A percentile compares a stretch with the other conserved stretches of the same genome.
Conservation (phyloP, 2,113 vertebrate species). For the Pseudolaguvia tuberculata region DNA sequence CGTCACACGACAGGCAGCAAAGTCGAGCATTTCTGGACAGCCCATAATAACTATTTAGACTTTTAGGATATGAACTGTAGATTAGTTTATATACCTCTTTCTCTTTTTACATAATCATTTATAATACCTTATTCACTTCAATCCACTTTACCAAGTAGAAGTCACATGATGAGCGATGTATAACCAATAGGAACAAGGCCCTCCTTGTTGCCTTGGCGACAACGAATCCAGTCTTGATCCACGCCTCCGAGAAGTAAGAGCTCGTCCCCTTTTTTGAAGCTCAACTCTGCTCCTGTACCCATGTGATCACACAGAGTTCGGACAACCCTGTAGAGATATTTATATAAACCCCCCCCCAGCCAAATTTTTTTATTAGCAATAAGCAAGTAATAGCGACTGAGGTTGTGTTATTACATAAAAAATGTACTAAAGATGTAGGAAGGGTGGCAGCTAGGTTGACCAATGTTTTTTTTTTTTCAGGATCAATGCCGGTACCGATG, state of each 20-base stretch:
- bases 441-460: too few relatives aligned
- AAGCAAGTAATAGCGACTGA: too few relatives aligned
- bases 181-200: constrained; percentile 90
- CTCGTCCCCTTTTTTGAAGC: constrained; percentile 84
- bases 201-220: constrained; percentile 76
- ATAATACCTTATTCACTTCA: constrained; percentile 9
- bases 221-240: constrained; percentile 91
- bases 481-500: too few relatives aligned
- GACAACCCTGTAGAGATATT: constrained; percentile 70
- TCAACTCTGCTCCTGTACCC: constrained; percentile 68
- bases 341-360: too few relatives aligned
- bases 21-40: constrained; percentile 62
- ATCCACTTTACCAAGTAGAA: constrained; percentile 31
- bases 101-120: constrained; percentile 29
- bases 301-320: constrained; percentile 83
- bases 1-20: constrained; percentile 61
- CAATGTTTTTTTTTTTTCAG: too few relatives aligned
- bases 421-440: too few relatives aligned
- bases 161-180: constrained; percentile 87
- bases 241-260: constrained; percentile 78
- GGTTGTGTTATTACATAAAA: too few relatives aligned
- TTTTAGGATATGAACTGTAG: constrained; percentile 1
- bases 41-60: constrained; percentile 61
- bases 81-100: constrained; percentile 51
- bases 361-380: too few relatives aligned